Conservation (phyloP, 2,888 invertebrate genomes). For the Parascotia fuliginaria region DNA sequence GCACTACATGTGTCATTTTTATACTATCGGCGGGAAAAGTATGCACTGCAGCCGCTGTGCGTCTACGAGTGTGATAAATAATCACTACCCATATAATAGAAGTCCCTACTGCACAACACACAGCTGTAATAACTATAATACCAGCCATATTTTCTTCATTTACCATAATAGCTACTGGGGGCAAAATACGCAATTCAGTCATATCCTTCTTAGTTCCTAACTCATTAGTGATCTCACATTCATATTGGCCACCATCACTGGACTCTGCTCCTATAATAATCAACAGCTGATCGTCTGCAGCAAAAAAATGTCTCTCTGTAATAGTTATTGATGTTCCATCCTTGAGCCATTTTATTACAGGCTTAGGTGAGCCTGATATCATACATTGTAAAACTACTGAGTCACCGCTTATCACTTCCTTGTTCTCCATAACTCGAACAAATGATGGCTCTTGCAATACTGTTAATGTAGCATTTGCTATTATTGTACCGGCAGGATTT, state of each 20-base stretch:
- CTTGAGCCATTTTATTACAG: slow-evolving; percentile 93
- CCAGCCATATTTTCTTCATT: slow-evolving; percentile 93
- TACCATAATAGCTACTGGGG: slow-evolving; percentile 84
- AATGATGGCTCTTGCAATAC: slow-evolving; percentile 95
- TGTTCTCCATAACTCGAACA: slow-evolving; percentile 93
- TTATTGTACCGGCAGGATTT: slow-evolving; percentile 94
- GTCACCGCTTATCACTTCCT: slow-evolving; percentile 92
- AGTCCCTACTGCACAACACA: slow-evolving; percentile 96
- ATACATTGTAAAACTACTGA: slow-evolving; percentile 95
- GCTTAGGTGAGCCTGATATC: slow-evolving; percentile 94
- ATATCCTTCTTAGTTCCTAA: slow-evolving; percentile 91
- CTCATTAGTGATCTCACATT: slow-evolving; percentile 95
- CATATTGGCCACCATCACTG: slow-evolving; percentile 94
- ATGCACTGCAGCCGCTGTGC: slow-evolving; percentile 82
- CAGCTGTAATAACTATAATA: slow-evolving; percentile 95
- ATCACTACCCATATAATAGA: slow-evolving; percentile 96
- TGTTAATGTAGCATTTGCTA: slow-evolving; percentile 94
- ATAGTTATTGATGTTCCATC: slow-evolving; percentile 90
- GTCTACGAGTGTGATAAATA: slow-evolving; percentile 93
- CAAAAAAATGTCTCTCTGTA: slow-evolving; percentile 94
- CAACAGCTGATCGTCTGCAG: slow-evolving; percentile 94
- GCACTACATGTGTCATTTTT: slow-evolving; percentile 81
- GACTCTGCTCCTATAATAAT: slow-evolving; percentile 93
- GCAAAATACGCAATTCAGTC: slow-evolving; percentile 89
- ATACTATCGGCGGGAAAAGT: slow-evolving; percentile 77